Percentiles rank a stretch among this genome's conserved stretches.
Conservation (phyloP, 2,113 vertebrate genomes). For the Centropristis striata region DNA sequence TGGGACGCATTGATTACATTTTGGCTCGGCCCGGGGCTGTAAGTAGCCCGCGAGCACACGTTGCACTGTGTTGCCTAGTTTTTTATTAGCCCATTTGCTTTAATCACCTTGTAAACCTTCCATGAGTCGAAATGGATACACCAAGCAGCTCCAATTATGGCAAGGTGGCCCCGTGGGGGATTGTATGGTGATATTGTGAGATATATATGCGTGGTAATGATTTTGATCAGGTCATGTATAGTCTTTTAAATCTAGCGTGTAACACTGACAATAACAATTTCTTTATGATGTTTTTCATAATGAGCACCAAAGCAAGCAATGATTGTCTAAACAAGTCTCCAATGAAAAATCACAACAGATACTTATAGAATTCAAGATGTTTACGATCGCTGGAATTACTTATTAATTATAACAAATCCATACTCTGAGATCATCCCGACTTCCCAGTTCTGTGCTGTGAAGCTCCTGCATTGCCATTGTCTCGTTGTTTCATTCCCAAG, state of each 20-base stretch:
- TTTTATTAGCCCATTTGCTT: conserved; percentile 81
- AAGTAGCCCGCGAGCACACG: conserved; percentile 58
- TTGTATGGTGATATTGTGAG: conserved; percentile 37
- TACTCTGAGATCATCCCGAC: conserved; percentile 27
- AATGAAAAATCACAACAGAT: conserved; percentile 24
- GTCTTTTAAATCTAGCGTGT: neutral
- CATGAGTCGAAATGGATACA: conserved; percentile 69
- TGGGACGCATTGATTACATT: conserved; percentile 79
- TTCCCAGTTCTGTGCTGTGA: conserved; percentile 49
- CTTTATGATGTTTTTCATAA: conserved; percentile 38
- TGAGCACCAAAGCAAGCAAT: neutral
- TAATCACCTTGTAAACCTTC: conserved; percentile 82
- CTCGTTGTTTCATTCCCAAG: conserved; percentile 59
- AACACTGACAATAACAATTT: conserved; percentile 19
- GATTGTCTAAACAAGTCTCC: conserved; percentile 7
- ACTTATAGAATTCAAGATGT: conserved; percentile 47
- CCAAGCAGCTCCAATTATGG: conserved; percentile 68
- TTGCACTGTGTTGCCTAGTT: conserved; percentile 64
- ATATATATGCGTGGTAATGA: conserved; percentile 31
- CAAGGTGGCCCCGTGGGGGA: conserved; percentile 52
- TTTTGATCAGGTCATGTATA: conserved; percentile 38
- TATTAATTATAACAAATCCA: conserved; percentile 33
- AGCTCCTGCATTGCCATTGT: conserved; percentile 23
- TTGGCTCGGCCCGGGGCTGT: conserved; percentile 66
- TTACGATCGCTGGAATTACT: conserved; percentile 67